A percentile compares a stretch with the other conserved stretches of the same genome.
phyloP scores from a whole-genome alignment of 2,888 invertebrate species.

The Drosophila mimetica region DNA sequence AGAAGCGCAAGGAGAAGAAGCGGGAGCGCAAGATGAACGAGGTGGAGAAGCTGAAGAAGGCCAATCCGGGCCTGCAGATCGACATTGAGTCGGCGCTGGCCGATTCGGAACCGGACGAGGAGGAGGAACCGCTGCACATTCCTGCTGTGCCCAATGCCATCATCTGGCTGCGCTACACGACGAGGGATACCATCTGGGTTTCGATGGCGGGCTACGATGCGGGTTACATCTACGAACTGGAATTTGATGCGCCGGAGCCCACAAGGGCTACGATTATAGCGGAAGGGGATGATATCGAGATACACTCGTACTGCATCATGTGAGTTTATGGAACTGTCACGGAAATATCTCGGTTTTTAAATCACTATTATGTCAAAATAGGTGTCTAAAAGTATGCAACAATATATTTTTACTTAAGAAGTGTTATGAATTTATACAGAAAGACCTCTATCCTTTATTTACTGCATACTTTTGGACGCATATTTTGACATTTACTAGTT shows the following conservation, averaged over 20 bases:
- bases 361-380: too few relatives aligned
- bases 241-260: slow-evolving; percentile 85
- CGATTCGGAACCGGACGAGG: slow-evolving; percentile 86
- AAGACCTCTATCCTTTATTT: not conserved
- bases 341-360: too few relatives aligned
- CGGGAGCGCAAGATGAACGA: slow-evolving; percentile 86
- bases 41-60: slow-evolving; percentile 86
- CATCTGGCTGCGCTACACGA: slow-evolving; percentile 86
- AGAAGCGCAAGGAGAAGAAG: slow-evolving; percentile 85
- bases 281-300: slow-evolving; percentile 86
- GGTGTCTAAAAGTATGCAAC: too few relatives aligned
- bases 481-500: too few relatives aligned
- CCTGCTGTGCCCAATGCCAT: slow-evolving; percentile 87
- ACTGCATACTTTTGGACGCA: not conserved
- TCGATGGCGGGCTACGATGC: slow-evolving; percentile 88
- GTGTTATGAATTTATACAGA: too few relatives aligned
- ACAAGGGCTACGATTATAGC: slow-evolving; percentile 84
- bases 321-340: slow-evolving; percentile 80
- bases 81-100: slow-evolving; percentile 87
- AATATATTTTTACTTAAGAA: too few relatives aligned
- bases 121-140: slow-evolving; percentile 86
- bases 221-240: slow-evolving; percentile 88
- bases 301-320: slow-evolving; percentile 86
- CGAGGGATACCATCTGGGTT: slow-evolving; percentile 86
- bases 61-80: slow-evolving; percentile 87